Evolutionary conservation across 37 sponge, comb jelly and placozoan genomes (phyloP).

Genomic region (Amphimedon queenslandica): DNA sequence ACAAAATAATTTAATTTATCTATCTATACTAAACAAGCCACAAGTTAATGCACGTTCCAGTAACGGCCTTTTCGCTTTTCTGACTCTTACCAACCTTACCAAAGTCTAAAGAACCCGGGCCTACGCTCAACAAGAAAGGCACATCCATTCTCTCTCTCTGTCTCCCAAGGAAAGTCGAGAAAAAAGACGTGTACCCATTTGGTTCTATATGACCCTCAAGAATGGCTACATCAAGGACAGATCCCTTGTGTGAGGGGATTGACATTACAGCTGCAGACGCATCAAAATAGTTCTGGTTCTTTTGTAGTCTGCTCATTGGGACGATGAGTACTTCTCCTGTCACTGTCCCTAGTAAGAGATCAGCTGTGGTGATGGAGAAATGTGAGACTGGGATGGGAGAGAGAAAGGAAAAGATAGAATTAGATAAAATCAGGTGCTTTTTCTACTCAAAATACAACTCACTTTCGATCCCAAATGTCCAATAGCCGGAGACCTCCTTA

Average conservation of each 20-base stretch:
- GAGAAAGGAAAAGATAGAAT: slow-evolving; percentile 3
- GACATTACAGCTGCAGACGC: background rate
- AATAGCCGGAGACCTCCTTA: too few relatives aligned
- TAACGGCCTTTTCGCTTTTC: background rate
- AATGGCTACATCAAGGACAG: background rate
- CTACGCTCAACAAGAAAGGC: slow-evolving; percentile 39
- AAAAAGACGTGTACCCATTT: slow-evolving; percentile 38
- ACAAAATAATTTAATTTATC: too few relatives aligned
- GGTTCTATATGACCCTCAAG: slow-evolving; percentile 7
- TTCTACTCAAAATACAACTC: background rate
- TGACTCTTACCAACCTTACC: background rate
- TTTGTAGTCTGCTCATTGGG: too few relatives aligned
- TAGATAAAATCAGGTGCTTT: background rate
- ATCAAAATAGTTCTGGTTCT: too few relatives aligned
- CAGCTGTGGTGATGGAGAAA: background rate
- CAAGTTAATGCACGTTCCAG: background rate
- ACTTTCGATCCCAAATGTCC: too few relatives aligned
- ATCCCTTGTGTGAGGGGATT: background rate
- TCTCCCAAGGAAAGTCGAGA: slow-evolving; percentile 41
- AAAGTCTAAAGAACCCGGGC: slow-evolving; percentile 19
- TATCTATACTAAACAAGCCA: too few relatives aligned
- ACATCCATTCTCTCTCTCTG: background rate
- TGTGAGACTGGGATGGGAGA: background rate
- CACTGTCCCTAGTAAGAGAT: background rate
- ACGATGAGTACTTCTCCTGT: too few relatives aligned